Evolutionary conservation across 64 coral and sea anemone genomes (phyloP), one percentile per base, ranked within the genome.

Genomic region (Cladopsammia gracilis): DNA sequence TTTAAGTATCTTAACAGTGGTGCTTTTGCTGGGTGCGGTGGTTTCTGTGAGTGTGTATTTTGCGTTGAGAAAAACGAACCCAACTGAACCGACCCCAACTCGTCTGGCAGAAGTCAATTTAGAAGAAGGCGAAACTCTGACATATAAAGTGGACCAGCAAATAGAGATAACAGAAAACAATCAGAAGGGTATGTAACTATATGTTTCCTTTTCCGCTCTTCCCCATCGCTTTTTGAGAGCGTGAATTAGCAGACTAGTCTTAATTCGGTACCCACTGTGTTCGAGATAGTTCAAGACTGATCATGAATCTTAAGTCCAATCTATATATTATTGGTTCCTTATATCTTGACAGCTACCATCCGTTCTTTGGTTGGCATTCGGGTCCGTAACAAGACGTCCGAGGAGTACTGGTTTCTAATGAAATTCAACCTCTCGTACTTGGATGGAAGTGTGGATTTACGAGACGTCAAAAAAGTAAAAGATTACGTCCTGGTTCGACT

Each of bases 401-500:
- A 77, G 7, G 75, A 77, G 75, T 77, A 57, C 51, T 77, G 75
- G 75, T 56, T 77, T 49, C 49, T 77, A 11, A 77, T 56, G 75
- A 77, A 77, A 54, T 56, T 57, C 75, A 77, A 77, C 1, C 10
- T 77, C 9, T 56, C 75, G 20, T 0, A 44, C 6, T 13, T 71
- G 69, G 24, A 0, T 22, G 49, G 6, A 25, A 23, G 57, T 77
- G 4, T 7, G 7, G 51, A 1, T 49, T 9, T 76, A 4, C 9
- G 24, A 53, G 75, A 13, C 0, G 1, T 10, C 7, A 56, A 77
- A 7, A 25, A 11, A 25, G 11, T 2, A 22, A 56, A n/a, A 25
- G 75, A 77, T 5, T 77, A 77, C 75, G 58, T 77, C n/a, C 75
- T 77, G n/a, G 50, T 77, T 25, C 49, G 75, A 77, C 50, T 77